Evolutionary conservation across 2,797 vertebrate genomes (phyloP).

Genomic region (Pangasius mekongensis): DNA sequence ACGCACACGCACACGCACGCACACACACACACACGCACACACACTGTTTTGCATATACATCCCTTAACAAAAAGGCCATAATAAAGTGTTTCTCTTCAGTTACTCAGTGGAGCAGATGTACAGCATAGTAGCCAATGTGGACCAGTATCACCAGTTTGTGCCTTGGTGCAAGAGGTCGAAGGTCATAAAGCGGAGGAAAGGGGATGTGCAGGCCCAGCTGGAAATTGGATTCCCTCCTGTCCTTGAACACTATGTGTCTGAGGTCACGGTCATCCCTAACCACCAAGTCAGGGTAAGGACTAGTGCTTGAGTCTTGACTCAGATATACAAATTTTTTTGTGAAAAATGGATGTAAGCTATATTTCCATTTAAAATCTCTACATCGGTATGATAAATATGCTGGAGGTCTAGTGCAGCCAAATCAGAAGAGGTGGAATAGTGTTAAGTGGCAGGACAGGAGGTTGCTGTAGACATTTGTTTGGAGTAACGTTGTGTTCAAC

Average conservation of each 20-base stretch:
- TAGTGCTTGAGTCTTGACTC: slow-evolving; percentile 36
- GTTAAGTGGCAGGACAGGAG: background rate
- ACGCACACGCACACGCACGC: too few relatives aligned
- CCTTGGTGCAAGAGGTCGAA: slow-evolving; percentile 83
- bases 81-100: slow-evolving; percentile 59
- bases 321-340: background rate
- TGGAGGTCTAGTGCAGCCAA: background rate
- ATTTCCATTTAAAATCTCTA: background rate
- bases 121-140: slow-evolving; percentile 74
- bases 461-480: background rate
- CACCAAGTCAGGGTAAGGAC: slow-evolving; percentile 79
- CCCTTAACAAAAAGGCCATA: background rate
- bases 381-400: background rate
- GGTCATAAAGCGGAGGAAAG: slow-evolving; percentile 60
- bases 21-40: background rate
- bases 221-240: slow-evolving; percentile 82
- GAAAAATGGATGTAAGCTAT: background rate
- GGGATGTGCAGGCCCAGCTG: slow-evolving; percentile 66
- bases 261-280: slow-evolving; percentile 75
- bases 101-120: slow-evolving; percentile 80
- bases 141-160: slow-evolving; percentile 80
- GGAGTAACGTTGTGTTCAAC: background rate
- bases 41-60: background rate
- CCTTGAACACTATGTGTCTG: slow-evolving; percentile 77
- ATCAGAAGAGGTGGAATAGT: background rate